Evolutionary conservation across 2,113 vertebrate genomes (phyloP).

Genomic region (Rhinolophus ferrumequinum): DNA sequence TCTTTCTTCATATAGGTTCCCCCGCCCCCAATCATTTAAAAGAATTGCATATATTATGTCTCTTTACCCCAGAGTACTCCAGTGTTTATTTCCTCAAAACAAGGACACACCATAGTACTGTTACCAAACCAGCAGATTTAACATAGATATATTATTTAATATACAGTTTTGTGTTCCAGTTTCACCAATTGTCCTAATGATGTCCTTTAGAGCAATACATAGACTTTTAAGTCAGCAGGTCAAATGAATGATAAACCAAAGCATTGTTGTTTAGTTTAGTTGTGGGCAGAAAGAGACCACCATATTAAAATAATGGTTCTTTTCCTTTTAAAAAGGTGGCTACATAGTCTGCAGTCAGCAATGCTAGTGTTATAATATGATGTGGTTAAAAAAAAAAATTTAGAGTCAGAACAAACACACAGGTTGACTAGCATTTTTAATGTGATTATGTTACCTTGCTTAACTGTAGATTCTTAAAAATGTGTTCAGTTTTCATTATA

Average conservation of each 20-base stretch:
- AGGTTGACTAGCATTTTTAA: neutral
- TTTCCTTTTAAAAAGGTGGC: neutral
- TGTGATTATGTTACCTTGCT: neutral
- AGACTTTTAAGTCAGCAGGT: neutral
- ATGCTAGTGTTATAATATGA: neutral
- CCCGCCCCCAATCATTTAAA: neutral
- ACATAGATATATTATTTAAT: neutral
- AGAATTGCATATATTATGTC: neutral
- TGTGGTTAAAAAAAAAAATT: neutral
- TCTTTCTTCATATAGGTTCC: neutral
- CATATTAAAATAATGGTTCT: neutral
- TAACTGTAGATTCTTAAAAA: neutral
- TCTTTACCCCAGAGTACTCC: neutral
- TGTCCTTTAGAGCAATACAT: neutral
- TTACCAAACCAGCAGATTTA: neutral
- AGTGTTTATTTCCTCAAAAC: neutral
- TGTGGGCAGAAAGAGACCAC: neutral
- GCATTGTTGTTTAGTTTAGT: neutral
- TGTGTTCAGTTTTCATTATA: neutral
- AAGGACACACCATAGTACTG: neutral
- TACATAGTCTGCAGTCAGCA: neutral
- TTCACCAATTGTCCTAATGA: neutral
- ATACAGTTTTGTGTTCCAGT: neutral
- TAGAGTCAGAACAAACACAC: neutral
- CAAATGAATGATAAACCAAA: neutral